phyloP scores from a whole-genome alignment of 2,113 vertebrate genomes.

The Thalassarche chlororhynchos region DNA sequence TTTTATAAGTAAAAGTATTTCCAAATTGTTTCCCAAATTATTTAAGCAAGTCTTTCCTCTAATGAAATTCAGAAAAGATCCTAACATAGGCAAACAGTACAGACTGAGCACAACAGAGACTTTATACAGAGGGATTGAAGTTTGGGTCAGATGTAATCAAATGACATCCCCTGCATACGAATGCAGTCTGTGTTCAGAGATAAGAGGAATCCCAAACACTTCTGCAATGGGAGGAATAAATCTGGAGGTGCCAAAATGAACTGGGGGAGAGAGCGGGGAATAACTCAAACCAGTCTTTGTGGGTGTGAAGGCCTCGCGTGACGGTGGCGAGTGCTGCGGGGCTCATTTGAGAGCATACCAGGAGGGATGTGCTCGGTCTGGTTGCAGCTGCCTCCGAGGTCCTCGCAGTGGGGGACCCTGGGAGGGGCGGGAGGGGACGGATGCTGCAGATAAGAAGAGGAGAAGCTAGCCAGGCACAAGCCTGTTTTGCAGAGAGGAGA shows the following conservation, averaged over 20 bases:
- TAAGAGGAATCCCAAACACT: constrained; percentile 50
- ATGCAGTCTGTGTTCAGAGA: background rate
- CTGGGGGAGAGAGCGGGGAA: background rate
- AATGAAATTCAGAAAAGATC: constrained; percentile 29
- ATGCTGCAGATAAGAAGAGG: background rate
- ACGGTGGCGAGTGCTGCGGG: rapidly evolving
- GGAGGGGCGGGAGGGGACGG: background rate
- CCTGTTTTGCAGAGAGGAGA: background rate
- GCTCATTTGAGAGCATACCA: background rate
- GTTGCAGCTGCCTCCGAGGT: background rate
- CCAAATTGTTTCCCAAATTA: constrained; percentile 48
- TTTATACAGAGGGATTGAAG: constrained; percentile 9
- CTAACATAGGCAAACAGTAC: constrained; percentile 9
- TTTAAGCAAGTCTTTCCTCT: constrained; percentile 42
- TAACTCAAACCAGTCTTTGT: background rate
- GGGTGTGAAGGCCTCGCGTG: background rate
- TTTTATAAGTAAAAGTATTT: constrained; percentile 46
- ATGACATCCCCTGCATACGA: background rate
- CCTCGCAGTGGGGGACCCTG: background rate
- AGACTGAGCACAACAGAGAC: background rate
- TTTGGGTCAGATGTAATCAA: constrained; percentile 28
- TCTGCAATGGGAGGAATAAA: background rate
- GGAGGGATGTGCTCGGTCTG: background rate
- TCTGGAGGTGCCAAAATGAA: background rate
- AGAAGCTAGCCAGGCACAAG: background rate